Percentiles rank a stretch among this genome's conserved stretches.
Evolutionary conservation across 2,888 invertebrate species (phyloP).

Genomic region (Automeris io): DNA sequence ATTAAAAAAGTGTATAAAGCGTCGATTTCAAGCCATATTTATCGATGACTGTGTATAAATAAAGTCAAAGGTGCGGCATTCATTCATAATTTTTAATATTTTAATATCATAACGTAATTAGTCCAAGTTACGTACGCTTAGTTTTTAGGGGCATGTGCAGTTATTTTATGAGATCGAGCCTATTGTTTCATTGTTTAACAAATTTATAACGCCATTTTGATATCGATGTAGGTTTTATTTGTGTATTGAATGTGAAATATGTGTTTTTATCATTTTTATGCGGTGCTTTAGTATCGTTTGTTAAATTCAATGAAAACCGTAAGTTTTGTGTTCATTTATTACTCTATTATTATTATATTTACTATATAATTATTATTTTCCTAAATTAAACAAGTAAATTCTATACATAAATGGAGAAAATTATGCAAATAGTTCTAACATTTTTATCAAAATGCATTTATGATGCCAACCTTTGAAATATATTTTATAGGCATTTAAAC

Average conservation of each 20-base stretch:
- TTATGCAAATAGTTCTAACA: too few relatives aligned
- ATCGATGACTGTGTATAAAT: slow-evolving; percentile 23
- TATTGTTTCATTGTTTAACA: slow-evolving; percentile 57
- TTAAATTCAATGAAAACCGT: neutral
- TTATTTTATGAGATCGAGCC: slow-evolving; percentile 57
- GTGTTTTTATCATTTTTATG: slow-evolving; percentile 11
- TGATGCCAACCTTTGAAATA: too few relatives aligned
- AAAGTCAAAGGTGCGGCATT: slow-evolving; percentile 47
- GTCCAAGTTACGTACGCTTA: slow-evolving; percentile 45
- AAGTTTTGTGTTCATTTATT: neutral
- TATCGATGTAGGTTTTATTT: slow-evolving; percentile 21
- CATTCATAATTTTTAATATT: slow-evolving; percentile 49
- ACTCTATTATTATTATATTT: too few relatives aligned
- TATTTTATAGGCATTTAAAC: too few relatives aligned
- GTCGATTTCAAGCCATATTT: slow-evolving; percentile 23
- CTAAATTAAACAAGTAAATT: too few relatives aligned
- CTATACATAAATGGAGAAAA: too few relatives aligned
- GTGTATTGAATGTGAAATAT: slow-evolving; percentile 10
- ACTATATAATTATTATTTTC: too few relatives aligned
- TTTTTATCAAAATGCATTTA: too few relatives aligned
- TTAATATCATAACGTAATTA: slow-evolving; percentile 46
- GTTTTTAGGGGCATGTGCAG: slow-evolving; percentile 62
- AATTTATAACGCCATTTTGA: slow-evolving; percentile 64
- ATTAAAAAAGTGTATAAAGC: slow-evolving; percentile 29
- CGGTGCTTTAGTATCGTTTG: slow-evolving; percentile 15